Evolutionary conservation across 2,113 vertebrate species (phyloP), one percentile per base, ranked within the genome.

Genomic region (Thymallus thymallus): DNA sequence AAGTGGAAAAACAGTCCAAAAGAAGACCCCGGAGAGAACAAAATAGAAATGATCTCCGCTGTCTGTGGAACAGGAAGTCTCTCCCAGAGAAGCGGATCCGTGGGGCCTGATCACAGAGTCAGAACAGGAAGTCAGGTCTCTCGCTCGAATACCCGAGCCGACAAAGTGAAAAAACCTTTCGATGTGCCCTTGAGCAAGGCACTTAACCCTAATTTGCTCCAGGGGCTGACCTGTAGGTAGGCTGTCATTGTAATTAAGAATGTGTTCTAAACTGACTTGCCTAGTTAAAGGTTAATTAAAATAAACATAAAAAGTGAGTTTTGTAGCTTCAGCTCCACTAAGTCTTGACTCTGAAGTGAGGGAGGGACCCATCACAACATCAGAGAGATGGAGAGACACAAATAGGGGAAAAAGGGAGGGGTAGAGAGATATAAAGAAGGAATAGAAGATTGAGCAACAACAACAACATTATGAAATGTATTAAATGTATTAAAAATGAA

Each of bases 101-200:
- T 78, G 82, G 77, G 73, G 87, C 86, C 88, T 89, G 73, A 89
- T 87, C 83, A 89, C 81, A 91, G 79, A 92, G 91, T 91, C 92
- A 90, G 89, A 88, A 86, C 93, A 94, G 94, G 94, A 95, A 95
- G 91, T 91, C n/a, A n/a, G n/a, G n/a, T n/a, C n/a, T n/a, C n/a
- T n/a, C n/a, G n/a, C n/a, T n/a, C n/a, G n/a, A n/a, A n/a, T n/a
- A n/a, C n/a, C n/a, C n/a, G n/a, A n/a, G n/a, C n/a, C n/a, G n/a
- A n/a, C n/a, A n/a, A n/a, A n/a, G n/a, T n/a, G n/a, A n/a, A n/a
- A n/a, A n/a, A n/a, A n/a, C n/a, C n/a, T n/a, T n/a, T n/a, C n/a
- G n/a, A n/a, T n/a, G n/a, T n/a, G n/a, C n/a, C n/a, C n/a, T n/a
- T n/a, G n/a, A n/a, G n/a, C n/a, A n/a, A n/a, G n/a, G n/a, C n/a